Evolutionary conservation across 35 echinoderm and acorn worm species (phyloP).

Genomic region (Anneissia japonica): DNA sequence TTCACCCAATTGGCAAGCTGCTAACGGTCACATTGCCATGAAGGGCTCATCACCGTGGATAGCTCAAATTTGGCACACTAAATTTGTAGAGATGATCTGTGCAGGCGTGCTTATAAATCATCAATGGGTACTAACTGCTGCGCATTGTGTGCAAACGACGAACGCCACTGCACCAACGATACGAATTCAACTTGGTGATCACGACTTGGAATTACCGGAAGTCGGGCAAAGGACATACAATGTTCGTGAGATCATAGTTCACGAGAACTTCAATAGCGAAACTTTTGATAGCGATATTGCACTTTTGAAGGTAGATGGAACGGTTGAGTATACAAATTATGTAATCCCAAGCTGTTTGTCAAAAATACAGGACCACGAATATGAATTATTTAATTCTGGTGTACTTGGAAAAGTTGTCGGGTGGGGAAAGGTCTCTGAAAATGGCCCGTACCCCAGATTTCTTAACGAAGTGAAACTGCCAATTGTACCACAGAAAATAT

Average conservation of each 20-base stretch:
- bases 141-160: not conserved
- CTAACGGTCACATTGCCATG: not conserved
- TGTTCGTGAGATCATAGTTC: not conserved
- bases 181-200: not conserved
- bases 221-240: not conserved
- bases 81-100: not conserved
- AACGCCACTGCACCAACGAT: not conserved
- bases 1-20: not conserved
- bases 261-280: not conserved
- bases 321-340: not conserved
- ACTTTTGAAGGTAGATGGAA: not conserved
- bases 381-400: not conserved
- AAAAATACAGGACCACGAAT: not conserved
- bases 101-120: not conserved
- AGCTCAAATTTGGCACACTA: not conserved
- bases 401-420: conserved; percentile 4
- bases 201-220: not conserved
- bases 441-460: not conserved
- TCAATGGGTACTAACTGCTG: conserved; percentile 9
- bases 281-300: conserved; percentile 12
- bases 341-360: conserved; percentile 1
- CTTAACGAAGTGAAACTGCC: not conserved
- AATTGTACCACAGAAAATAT: not conserved
- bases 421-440: not conserved
- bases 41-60: conserved; percentile 11